Conservation (phyloP, 2,888 invertebrate species). For the Choreutis nemorana region DNA sequence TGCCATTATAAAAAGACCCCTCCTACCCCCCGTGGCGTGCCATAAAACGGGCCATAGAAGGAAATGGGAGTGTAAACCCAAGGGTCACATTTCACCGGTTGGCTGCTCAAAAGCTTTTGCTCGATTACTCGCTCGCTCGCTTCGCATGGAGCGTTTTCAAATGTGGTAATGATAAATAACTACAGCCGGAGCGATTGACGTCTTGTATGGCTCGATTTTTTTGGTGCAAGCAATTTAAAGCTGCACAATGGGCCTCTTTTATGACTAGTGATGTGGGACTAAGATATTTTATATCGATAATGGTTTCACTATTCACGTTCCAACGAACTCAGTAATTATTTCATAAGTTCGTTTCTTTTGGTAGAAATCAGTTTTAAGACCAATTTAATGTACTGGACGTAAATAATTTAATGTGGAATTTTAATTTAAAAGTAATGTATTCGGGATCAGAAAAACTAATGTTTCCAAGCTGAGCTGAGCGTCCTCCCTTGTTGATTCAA, state of each 20-base stretch:
- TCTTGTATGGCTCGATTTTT: no score
- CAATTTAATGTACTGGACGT: no score
- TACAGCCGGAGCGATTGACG: conserved; percentile 2
- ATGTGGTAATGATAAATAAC: conserved; percentile 63
- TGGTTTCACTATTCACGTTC: no score
- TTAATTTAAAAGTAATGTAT: no score
- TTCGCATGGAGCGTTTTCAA: conserved; percentile 63
- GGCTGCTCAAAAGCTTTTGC: conserved; percentile 51
- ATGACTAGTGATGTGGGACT: no score
- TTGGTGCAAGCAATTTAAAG: no score
- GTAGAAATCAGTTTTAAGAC: no score
- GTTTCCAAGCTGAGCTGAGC: conserved; percentile 16
- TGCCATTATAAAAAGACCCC: conserved; percentile 39
- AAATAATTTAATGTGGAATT: no score
- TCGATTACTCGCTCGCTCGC: conserved; percentile 58
- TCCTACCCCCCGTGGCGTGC: conserved; percentile 26
- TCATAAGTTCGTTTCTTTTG: no score
- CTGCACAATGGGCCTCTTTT: no score
- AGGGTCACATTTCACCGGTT: conserved; percentile 32
- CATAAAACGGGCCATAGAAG: conserved; percentile 45
- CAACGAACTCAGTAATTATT: no score
- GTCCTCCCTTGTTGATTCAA: conserved; percentile 35
- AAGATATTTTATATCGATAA: no score
- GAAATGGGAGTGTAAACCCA: conserved; percentile 42
- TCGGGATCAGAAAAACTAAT: conserved; percentile 32